Percentiles rank a stretch among this genome's conserved stretches.
Evolutionary conservation across 2,113 vertebrate species (phyloP).

Genomic region (Phyllostomus discolor): DNA sequence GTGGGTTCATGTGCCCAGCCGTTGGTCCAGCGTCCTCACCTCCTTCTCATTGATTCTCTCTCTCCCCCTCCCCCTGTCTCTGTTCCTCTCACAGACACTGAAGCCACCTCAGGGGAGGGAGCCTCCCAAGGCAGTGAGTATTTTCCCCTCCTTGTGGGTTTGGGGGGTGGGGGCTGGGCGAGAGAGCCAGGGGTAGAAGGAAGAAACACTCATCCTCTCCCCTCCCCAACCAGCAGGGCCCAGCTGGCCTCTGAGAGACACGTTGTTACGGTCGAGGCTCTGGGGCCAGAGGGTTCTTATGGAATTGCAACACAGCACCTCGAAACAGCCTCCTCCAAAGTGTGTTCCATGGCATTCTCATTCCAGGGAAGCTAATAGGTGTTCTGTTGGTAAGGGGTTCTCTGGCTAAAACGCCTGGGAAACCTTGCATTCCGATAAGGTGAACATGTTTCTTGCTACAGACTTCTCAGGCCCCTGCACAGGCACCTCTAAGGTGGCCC

Average conservation of each 20-base stretch:
- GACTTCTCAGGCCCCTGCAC: not conserved
- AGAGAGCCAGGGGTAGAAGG: not conserved
- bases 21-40: not conserved
- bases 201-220: not conserved
- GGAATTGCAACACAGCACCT: not conserved
- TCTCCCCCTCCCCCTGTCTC: not conserved
- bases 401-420: not conserved
- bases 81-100: constrained; percentile 79
- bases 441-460: not conserved
- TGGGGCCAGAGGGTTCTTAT: not conserved
- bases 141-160: not conserved
- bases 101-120: constrained; percentile 86
- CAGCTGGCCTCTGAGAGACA: not conserved
- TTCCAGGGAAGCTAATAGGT: not conserved
- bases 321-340: not conserved
- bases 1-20: not conserved
- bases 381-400: not conserved
- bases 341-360: rapidly evolving
- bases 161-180: rapidly evolving
- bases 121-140: constrained; percentile 87
- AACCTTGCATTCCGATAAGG: not conserved
- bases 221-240: not conserved
- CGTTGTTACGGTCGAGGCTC: not conserved
- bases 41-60: not conserved
- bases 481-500: rapidly evolving